Base-by-base conservation (phyloP, 37 sponge, comb jelly and placozoan species). In the Mnemiopsis leidyi region DNA sequence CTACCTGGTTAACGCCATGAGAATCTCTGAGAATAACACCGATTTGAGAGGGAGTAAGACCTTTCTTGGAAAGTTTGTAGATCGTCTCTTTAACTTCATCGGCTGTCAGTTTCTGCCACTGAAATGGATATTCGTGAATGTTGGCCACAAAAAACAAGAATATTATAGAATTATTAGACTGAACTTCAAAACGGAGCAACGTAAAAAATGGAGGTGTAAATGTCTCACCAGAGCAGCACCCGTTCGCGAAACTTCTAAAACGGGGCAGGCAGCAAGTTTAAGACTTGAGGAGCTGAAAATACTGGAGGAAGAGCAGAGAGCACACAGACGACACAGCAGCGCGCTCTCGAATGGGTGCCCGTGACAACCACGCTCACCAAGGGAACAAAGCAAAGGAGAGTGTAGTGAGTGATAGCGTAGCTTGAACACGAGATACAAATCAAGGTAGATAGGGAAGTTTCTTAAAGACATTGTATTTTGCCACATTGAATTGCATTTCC, bases 51-150 rank as follows among this genome's bases (percentile, higher is more conserved):
- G 98, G 98, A 13, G 93, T 93, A 76, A 97, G 93, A 0, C 98
- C 98, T 39, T 98, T 98, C 94, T 98, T 98, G 21, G 98, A 97
- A 38, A 98, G 93, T 83, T 97, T 96, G 96, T 96, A 97, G 39
- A 98, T 98, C 94, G 95, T 96, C 36, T 98, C 98, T 92, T 98
- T 98, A 36, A 98, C 96, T 21, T 98, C 98, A 0, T 98, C 98
- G 2, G 96, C 36, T 23, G 96, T 82, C 76, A 94, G 83, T 68
- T 98, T 98, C 79, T 97, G 76, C 98, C 98, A 98, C 96, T 98
- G 92, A 1, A 77, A 77, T 20, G n/a, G n/a, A 25, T 23, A 69
- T 69, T n/a, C n/a, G n/a, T n/a, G n/a, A n/a, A n/a, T n/a, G n/a
- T n/a, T n/a, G n/a, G n/a, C n/a, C n/a, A n/a, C n/a, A n/a, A n/a